Evolutionary conservation across 2,888 invertebrate species (phyloP).

Genomic region (Junonia oenone): DNA sequence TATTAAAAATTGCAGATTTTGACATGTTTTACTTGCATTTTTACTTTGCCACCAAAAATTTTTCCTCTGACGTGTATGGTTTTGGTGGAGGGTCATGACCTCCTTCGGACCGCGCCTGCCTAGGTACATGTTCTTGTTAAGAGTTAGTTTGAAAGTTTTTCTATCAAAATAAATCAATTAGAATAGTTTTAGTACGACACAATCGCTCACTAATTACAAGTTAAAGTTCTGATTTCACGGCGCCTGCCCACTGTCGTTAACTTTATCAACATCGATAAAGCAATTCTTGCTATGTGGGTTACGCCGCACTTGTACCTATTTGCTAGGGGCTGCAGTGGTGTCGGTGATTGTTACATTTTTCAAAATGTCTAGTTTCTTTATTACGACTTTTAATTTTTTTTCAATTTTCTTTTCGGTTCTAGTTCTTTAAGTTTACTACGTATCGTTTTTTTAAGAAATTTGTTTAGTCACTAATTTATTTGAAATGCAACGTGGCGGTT

Average conservation of each 20-base stretch:
- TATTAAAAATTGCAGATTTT: too few species aligned
- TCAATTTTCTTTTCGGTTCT: not conserved
- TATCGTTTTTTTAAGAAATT: too few species aligned
- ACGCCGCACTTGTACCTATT: slow-evolving; percentile 36
- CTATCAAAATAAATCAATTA: not conserved
- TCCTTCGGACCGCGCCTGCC: too few species aligned
- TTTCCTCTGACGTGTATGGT: too few species aligned
- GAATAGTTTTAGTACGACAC: slow-evolving; percentile 2
- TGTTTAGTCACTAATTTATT: too few species aligned
- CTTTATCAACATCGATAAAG: slow-evolving; percentile 53
- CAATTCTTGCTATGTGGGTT: slow-evolving; percentile 42
- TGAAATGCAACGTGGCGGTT: too few species aligned
- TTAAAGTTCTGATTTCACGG: slow-evolving; percentile 54
- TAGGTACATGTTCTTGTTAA: too few species aligned
- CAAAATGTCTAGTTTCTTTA: not conserved
- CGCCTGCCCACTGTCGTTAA: slow-evolving; percentile 39
- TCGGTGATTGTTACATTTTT: not conserved
- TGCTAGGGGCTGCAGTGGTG: slow-evolving; percentile 18
- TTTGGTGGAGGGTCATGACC: too few species aligned
- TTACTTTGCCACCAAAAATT: too few species aligned
- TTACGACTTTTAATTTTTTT: not conserved
- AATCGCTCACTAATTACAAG: slow-evolving; percentile 35
- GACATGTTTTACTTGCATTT: too few species aligned
- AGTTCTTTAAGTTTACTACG: not conserved
- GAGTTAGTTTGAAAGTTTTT: not conserved